These are phyloP conservation scores for Ferrisia virgata DNA, from an alignment of 2,888 invertebrate species.

Conservation along the genomic window DNA sequence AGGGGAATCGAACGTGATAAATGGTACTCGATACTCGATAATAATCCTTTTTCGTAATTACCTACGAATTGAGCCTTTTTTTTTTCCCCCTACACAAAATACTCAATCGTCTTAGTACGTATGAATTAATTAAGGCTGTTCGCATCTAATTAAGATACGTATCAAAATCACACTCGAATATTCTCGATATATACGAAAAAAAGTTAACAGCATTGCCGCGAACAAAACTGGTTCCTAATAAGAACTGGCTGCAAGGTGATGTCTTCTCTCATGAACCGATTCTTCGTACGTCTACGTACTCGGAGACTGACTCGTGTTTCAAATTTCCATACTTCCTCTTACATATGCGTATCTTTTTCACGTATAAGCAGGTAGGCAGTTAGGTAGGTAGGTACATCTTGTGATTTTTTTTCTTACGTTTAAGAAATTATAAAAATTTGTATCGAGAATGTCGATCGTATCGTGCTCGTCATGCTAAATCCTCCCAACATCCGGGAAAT, in stretches of 20 bases:
- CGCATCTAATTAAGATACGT: constrained; percentile 21
- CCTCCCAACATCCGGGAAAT: not conserved
- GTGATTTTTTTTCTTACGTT: too few relatives aligned
- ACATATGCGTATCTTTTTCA: not conserved
- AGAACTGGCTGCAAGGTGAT: not conserved
- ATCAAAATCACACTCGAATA: not conserved
- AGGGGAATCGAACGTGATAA: too few relatives aligned
- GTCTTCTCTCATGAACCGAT: constrained; percentile 19
- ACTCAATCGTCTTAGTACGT: not conserved
- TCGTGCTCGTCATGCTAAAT: not conserved
- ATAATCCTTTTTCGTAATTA: not conserved
- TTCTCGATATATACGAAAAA: not conserved
- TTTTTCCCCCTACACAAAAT: too few relatives aligned
- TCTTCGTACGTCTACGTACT: too few relatives aligned
- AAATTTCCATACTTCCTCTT: constrained; percentile 16
- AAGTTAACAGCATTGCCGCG: not conserved
- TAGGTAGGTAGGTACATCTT: too few relatives aligned
- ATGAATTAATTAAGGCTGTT: constrained; percentile 7
- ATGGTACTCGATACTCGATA: not conserved
- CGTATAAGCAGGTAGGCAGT: too few relatives aligned
- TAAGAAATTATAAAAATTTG: not conserved
- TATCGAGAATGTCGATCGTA: not conserved
- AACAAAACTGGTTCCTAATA: constrained; percentile 11
- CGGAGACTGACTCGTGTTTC: not conserved
- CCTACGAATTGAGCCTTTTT: too few relatives aligned